Percentiles rank a stretch among this genome's conserved stretches.
Conservation (phyloP, 2,797 vertebrate genomes). For the Platyrinchus mystaceus region DNA sequence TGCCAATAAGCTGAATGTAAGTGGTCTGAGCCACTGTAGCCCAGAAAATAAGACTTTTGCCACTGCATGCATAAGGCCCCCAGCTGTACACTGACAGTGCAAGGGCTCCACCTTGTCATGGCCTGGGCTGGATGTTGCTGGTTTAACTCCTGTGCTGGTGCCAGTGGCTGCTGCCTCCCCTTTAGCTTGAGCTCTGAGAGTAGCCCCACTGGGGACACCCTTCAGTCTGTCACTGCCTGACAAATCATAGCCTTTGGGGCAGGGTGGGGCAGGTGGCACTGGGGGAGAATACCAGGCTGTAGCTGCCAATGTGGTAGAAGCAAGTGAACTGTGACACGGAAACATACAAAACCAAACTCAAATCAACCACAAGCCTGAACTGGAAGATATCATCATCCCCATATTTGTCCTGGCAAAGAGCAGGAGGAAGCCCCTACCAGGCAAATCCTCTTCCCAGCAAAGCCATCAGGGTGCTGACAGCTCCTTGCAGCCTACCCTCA, state of each 20-base stretch:
- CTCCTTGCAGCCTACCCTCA: not conserved
- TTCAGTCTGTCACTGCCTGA: not conserved
- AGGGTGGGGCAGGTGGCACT: not conserved
- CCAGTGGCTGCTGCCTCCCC: not conserved
- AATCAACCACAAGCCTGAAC: not conserved
- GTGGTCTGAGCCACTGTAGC: not conserved
- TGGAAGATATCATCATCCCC: not conserved
- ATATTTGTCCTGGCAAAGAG: not conserved
- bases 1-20: not conserved
- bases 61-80: not conserved
- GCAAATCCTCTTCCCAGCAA: not conserved
- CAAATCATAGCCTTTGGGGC: not conserved
- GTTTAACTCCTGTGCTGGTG: not conserved
- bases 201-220: fast-evolving
- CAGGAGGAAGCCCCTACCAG: not conserved
- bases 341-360: not conserved
- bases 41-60: not conserved
- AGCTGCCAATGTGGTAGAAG: not conserved
- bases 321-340: not conserved
- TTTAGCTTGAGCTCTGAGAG: not conserved
- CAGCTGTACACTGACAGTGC: not conserved
- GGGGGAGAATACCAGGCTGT: not conserved
- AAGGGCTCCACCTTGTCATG: not conserved
- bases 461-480: not conserved
- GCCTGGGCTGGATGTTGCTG: fast-evolving